Evolutionary conservation across 2,888 invertebrate species (phyloP), one percentile per base, ranked within the genome.

Genomic region (Hypolimnas misippus): DNA sequence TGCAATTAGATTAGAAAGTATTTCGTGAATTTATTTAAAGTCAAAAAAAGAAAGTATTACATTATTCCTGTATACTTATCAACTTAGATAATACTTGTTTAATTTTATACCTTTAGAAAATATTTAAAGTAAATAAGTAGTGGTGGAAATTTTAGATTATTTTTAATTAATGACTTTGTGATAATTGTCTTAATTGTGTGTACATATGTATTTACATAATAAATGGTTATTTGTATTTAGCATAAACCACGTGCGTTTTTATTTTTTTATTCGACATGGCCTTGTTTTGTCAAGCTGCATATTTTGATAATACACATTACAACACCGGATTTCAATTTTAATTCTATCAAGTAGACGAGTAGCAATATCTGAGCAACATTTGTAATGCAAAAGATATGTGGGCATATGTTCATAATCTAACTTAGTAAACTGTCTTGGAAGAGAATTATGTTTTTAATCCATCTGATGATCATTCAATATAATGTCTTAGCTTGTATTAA

Each of bases 211-310:
- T 78, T 79, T 75, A 78, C 75, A 73, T 68, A 84, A 85, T 86
- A 85, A 86, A 86, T 83, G 84, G 85, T 85, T 84, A 84, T 86
- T 85, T 86, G 83, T 86, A 86, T 84, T 81, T 82, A 84, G 81
- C 72, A 77, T 76, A 68, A 57, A n/a, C 54, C 55, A 54, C 38
- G 14, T 21, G 62, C 46, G 46, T 64, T 68, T 78, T 61, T 53
- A 64, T 67, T 65, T 62, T 4, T 25, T 19, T 19, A n/a, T 29
- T 8, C 16, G 4, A 3, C 5, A 19, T 3, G 8, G 6, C 19
- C 38, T 21, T 16, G 14, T 49, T 12, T 49, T 6, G 0, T 12
- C 1, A 4, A 49, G 6, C 16, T 5, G n/a, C n/a, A 46, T 35
- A 2, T 35, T 14, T 40, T n/a, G n/a, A n/a, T n/a, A n/a, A n/a